Base-by-base conservation (phyloP, 1,140 invertebrate genomes). In the Conopomorpha cramerella region DNA sequence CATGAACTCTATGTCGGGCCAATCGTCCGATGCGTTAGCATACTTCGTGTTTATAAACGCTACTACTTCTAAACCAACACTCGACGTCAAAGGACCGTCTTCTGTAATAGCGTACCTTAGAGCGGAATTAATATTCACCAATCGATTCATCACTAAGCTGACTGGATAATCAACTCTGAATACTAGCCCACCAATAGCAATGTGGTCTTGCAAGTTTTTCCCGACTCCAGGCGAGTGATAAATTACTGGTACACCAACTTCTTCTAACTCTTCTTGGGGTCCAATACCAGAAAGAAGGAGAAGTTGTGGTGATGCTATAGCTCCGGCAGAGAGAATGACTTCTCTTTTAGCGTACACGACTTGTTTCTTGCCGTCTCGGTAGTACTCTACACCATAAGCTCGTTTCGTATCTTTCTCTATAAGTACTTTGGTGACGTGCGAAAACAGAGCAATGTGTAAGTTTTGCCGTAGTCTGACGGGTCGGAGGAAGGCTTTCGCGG, bases 1-100 rank as follows among this genome's bases (percentile, higher is more conserved):
- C 87, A 92, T 93, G 52, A 94, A 93, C 45, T 93, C 90, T 36
- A 94, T 93, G 51, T 95, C 92, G 0, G 92, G 92, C 90, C 90
- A 94, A 52, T 93, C 91, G 38, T 92, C 88, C 0, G 82, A 82
- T 38, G 84, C 73, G 54, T 93, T 93, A 0, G 87, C 88, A 55
- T 93, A 93, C 60, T 93, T 93, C 0, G 92, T 93, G 0, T 88
- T 86, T 27, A 94, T 89, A 51, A 93, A 94, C 0, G 87, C 90
- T 0, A 92, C 89, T 0, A 89, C 86, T 67, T 93, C 91, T 27
- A 94, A 62, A 0, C 91, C 91, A 2, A 93, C 83, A 43, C 86
- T 91, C 0, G 89, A 88, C 0, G 91, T 92, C 8, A 94, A 54
- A 0, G 91, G 91, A 0, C 92, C 92, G 41, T 90, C 84, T 51